Evolutionary conservation across 2,797 vertebrate species (phyloP).

Genomic region (Smutsia gigantea): DNA sequence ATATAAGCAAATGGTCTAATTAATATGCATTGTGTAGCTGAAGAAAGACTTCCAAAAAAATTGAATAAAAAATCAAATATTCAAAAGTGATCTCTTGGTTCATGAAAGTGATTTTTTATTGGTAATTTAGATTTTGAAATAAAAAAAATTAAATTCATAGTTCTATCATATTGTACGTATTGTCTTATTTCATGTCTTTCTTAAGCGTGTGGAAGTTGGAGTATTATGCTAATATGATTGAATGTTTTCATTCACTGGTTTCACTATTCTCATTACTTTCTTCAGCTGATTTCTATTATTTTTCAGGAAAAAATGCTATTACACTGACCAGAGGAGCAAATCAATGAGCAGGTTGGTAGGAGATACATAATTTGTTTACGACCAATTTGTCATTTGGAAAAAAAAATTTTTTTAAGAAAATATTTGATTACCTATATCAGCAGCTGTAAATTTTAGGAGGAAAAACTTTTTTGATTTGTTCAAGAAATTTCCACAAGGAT

Average conservation of each 20-base stretch:
- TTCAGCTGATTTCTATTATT: conserved; percentile 82
- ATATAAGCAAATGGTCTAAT: not conserved
- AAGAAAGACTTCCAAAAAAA: not conserved
- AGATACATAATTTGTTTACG: conserved; percentile 83
- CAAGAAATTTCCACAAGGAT: conserved; percentile 56
- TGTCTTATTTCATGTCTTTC: conserved; percentile 26
- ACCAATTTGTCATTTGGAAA: conserved; percentile 75
- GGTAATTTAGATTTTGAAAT: not conserved
- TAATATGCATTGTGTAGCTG: not conserved
- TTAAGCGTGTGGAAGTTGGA: conserved; percentile 45
- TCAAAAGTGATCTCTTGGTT: not conserved
- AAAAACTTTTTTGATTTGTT: conserved; percentile 62
- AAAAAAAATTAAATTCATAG: not conserved
- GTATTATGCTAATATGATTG: conserved; percentile 26
- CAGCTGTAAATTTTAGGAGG: conserved; percentile 85
- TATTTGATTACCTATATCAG: not conserved
- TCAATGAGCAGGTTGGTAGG: conserved; percentile 94
- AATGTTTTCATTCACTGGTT: not conserved
- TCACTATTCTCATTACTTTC: conserved; percentile 66
- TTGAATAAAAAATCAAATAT: not conserved
- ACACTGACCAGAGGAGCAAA: conserved; percentile 97
- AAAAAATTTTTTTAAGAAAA: conserved; percentile 54
- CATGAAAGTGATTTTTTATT: not conserved
- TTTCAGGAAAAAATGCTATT: conserved; percentile 98
- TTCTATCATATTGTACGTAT: not conserved